Percentiles rank a stretch among this genome's conserved stretches.
Conservation (phyloP, 1,140 invertebrate species). For the Drosophila aff. region DNA sequence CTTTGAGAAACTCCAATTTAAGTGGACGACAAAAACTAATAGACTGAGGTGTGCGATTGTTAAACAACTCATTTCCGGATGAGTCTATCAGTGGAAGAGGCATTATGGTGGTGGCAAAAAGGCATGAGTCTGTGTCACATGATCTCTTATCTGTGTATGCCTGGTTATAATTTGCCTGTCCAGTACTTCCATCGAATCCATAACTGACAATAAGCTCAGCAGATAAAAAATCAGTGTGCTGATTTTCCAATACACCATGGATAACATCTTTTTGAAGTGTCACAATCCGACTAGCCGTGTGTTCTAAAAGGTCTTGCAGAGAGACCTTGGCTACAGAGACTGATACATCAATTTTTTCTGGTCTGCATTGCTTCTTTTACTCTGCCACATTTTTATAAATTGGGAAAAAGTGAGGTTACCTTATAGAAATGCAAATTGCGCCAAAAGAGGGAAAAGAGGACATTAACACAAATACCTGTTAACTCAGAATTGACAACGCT, state of each 20-base stretch:
- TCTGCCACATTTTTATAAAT: neutral
- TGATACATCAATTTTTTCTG: neutral
- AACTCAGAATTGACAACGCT: no score
- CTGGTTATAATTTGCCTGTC: neutral
- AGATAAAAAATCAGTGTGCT: neutral
- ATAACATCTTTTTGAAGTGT: neutral
- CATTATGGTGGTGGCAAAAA: neutral
- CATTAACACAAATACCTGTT: no score
- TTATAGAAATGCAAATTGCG: no score
- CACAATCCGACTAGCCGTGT: neutral
- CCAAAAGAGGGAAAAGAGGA: no score
- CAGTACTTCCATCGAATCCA: neutral
- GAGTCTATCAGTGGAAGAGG: neutral
- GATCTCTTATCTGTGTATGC: no score
- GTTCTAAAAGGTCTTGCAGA: neutral
- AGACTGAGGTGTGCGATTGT: neutral
- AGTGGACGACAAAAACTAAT: neutral
- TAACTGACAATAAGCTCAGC: neutral
- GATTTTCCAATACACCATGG: neutral
- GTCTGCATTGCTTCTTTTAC: neutral
- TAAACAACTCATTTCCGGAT: neutral
- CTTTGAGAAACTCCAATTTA: neutral
- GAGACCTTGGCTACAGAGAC: neutral
- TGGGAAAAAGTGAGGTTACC: no score
- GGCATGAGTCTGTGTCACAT: neutral